phyloP scores from a whole-genome alignment of 2,113 vertebrate species.

The Cephalopholis sonnerati region DNA sequence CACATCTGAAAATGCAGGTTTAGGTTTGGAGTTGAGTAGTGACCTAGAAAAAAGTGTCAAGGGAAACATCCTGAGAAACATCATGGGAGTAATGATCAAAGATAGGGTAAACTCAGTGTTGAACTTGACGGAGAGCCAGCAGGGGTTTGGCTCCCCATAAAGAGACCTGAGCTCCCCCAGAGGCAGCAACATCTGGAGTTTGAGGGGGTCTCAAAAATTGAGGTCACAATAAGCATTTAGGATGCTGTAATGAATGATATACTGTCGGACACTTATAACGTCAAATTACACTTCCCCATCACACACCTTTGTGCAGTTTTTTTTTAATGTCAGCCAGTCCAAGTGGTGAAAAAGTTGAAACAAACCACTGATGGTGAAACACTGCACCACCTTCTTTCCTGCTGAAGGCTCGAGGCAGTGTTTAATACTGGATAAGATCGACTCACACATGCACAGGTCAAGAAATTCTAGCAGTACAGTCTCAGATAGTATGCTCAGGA shows the following conservation, averaged over 20 bases:
- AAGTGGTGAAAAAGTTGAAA: too few relatives aligned
- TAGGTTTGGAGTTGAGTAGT: background rate
- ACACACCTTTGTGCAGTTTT: background rate
- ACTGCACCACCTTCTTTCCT: background rate
- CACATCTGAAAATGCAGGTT: background rate
- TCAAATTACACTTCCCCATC: background rate
- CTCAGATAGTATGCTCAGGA: background rate
- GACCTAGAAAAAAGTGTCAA: conserved; percentile 35
- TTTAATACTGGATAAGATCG: conserved; percentile 16
- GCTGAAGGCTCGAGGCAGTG: background rate
- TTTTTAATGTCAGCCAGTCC: background rate
- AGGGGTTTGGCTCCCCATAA: background rate
- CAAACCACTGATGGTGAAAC: background rate
- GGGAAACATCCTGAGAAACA: conserved; percentile 5
- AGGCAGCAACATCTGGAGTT: background rate
- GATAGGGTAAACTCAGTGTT: conserved; percentile 10
- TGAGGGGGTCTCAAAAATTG: background rate
- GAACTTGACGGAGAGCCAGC: background rate
- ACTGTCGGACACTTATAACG: background rate
- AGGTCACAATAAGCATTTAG: background rate
- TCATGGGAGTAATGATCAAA: conserved; percentile 19
- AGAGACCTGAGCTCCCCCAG: background rate
- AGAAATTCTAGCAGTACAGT: background rate
- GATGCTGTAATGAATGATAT: background rate
- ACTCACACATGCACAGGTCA: background rate